Evolutionary conservation across 2,113 vertebrate species (phyloP), one percentile per base, ranked within the genome.

Genomic region (Neotragus moschatus): DNA sequence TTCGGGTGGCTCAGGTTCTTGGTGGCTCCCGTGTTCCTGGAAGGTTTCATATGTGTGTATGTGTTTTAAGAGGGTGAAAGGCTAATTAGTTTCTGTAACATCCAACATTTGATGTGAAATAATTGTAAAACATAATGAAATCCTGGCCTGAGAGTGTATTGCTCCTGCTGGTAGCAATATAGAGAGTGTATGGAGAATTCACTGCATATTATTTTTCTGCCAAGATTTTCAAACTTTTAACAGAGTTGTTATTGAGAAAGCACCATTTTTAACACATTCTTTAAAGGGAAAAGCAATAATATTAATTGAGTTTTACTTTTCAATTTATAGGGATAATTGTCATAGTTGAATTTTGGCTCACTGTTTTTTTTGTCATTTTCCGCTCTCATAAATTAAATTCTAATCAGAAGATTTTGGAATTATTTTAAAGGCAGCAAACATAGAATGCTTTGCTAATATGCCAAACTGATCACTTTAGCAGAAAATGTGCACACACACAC

Each of bases 291-390:
- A 87, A 86, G 39, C 13, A 90, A 9, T 2, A 60, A 21, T 39
- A 70, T 84, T 28, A 58, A 43, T 17, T 94, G 45, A 45, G 15
- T 94, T 92, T 55, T 33, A 49, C 89, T 92, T 82, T 73, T 28
- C 23, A 82, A 23, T 7, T 58, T 19, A 39, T 28, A 85, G 21
- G 9, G 66, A 47, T 53, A 88, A 25, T 85, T 45, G 1, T n/a
- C 30, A 56, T 25, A 47, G 12, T 39, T 81, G 9, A 85, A 56
- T 60, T 58, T 90, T 60, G 33, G 8, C 12, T 53, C 12, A 55
- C 26, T 43, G 8, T 10, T 47, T 70, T 16, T 17, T 51, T 12
- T 56, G 61, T 88, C 33, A 36, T 77, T 49, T 77, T 21, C 55
- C 63, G 30, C 25, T 96, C 16, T 96, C 36, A 43, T 73, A 66